A percentile compares a stretch with the other conserved stretches of the same genome.
phyloP scores from a whole-genome alignment of 2,113 vertebrate genomes.

The Rhinolophus ferrumequinum region DNA sequence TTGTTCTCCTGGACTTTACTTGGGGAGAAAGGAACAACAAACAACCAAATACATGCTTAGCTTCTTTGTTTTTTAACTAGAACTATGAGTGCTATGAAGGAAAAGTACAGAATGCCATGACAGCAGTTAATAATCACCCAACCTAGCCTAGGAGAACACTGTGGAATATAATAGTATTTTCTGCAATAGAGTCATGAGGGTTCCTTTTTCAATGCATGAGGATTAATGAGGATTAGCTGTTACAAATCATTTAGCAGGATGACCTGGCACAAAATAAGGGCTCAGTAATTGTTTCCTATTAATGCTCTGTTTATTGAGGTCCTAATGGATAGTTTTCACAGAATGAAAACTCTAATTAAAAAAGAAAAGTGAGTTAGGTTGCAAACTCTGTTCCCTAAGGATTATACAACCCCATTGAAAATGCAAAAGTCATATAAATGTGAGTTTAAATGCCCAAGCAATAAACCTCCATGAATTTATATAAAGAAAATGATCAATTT shows the following conservation, averaged over 20 bases:
- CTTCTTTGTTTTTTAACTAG: not conserved
- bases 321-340: not conserved
- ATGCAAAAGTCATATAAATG: not conserved
- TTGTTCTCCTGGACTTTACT: not conserved
- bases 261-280: not conserved
- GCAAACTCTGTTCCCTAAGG: not conserved
- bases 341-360: not conserved
- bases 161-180: not conserved
- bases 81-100: not conserved
- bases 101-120: not conserved
- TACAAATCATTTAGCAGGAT: slow-evolving; percentile 22
- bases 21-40: not conserved
- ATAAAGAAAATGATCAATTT: not conserved
- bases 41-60: not conserved
- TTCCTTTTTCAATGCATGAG: not conserved
- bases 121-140: not conserved
- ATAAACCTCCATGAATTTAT: not conserved
- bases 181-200: not conserved
- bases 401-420: not conserved
- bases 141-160: not conserved
- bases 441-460: not conserved
- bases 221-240: not conserved
- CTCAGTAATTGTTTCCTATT: not conserved
- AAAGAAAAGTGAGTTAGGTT: not conserved
- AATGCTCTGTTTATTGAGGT: not conserved